Conservation (phyloP, 2,888 invertebrate species). For the Drosophila siamana region DNA sequence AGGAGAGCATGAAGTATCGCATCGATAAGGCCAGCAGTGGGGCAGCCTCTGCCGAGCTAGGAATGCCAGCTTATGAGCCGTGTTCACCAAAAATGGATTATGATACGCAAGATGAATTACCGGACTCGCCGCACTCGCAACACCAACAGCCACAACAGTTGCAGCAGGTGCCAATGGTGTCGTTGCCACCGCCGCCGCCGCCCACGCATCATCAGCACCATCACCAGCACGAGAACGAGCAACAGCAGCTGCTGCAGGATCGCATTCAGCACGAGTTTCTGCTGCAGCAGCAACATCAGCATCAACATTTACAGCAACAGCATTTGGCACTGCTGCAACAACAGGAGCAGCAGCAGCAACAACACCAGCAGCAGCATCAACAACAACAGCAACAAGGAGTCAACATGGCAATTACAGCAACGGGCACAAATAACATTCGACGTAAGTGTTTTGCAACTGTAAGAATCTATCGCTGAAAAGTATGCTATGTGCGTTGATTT, state of each 20-base stretch:
- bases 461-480: background rate
- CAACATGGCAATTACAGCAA: slow-evolving; percentile 64
- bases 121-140: slow-evolving; percentile 72
- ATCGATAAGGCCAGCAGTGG: slow-evolving; percentile 69
- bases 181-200: slow-evolving; percentile 44
- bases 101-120: slow-evolving; percentile 71
- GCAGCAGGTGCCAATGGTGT: slow-evolving; percentile 42
- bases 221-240: slow-evolving; percentile 63
- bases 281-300: slow-evolving; percentile 81
- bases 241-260: slow-evolving; percentile 66
- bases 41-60: slow-evolving; percentile 63
- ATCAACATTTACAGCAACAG: slow-evolving; percentile 75
- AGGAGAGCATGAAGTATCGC: slow-evolving; percentile 69
- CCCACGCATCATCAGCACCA: slow-evolving; percentile 57
- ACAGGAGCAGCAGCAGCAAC: slow-evolving; percentile 65
- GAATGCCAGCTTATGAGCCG: slow-evolving; percentile 65
- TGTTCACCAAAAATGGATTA: slow-evolving; percentile 76
- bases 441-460: slow-evolving; percentile 64
- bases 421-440: slow-evolving; percentile 77
- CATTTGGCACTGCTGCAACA: slow-evolving; percentile 76
- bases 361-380: slow-evolving; percentile 62
- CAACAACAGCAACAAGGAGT: slow-evolving; percentile 62
- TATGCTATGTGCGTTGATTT: slow-evolving; percentile 16
- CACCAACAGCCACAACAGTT: slow-evolving; percentile 60
- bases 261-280: slow-evolving; percentile 77